A percentile compares a stretch with the other conserved stretches of the same genome.
Conservation (phyloP, 2,797 vertebrate species). For the Onychomys arenicola region DNA sequence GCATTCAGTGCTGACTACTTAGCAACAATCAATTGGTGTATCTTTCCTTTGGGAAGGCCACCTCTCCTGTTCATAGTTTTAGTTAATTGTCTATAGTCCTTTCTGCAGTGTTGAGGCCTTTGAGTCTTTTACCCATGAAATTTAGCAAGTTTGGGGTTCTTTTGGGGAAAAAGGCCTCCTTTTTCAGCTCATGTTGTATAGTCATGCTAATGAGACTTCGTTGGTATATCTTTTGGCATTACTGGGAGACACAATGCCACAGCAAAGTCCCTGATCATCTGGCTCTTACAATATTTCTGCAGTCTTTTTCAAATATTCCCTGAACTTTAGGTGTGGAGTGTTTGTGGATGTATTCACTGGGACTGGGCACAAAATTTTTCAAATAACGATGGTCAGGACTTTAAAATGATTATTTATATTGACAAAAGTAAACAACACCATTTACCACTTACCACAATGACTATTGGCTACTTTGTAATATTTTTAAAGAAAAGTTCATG, state of each 20-base stretch:
- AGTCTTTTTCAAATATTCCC: not conserved
- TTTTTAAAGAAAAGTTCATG: not conserved
- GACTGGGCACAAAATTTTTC: not conserved
- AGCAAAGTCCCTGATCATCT: too few relatives aligned
- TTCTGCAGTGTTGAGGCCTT: not conserved
- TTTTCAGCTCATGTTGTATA: not conserved
- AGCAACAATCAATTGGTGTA: not conserved
- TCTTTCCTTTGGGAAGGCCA: too few relatives aligned
- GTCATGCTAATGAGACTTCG: not conserved
- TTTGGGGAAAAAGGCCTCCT: accelerated
- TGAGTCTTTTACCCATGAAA: not conserved
- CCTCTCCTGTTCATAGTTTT: not conserved
- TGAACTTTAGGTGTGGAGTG: not conserved
- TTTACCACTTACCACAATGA: not conserved
- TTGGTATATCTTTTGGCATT: not conserved
- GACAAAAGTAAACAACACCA: not conserved
- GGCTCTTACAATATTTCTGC: not conserved
- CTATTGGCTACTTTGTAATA: not conserved
- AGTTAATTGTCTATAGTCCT: not conserved
- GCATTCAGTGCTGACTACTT: not conserved
- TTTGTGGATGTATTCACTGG: not conserved
- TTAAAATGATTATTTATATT: not conserved
- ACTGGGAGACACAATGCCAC: not conserved
- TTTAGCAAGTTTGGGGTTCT: not conserved
- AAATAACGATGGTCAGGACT: not conserved